Conservation (phyloP, 2,113 vertebrate species). For the Oncorhynchus gorbuscha region DNA sequence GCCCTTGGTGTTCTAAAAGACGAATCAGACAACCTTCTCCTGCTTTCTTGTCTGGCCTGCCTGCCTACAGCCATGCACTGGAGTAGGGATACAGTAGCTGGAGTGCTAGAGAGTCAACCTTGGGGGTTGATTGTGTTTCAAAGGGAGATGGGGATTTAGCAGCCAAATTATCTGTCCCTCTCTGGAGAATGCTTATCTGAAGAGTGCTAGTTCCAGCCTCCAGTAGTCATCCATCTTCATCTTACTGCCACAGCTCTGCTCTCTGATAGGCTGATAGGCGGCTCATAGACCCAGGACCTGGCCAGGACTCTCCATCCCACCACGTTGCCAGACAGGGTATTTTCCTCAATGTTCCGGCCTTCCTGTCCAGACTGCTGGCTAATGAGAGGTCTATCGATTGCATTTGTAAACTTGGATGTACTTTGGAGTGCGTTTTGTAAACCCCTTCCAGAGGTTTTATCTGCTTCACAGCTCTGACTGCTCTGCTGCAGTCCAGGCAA, state of each 20-base stretch:
- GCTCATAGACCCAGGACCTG: slow-evolving; percentile 25
- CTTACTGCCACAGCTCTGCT: slow-evolving; percentile 1
- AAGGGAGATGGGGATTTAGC: slow-evolving; percentile 30
- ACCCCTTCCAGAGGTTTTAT: background rate
- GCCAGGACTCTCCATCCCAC: slow-evolving; percentile 17
- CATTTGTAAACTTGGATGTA: slow-evolving; percentile 33
- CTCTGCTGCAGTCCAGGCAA: no score
- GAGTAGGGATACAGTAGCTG: background rate
- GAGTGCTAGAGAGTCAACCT: background rate
- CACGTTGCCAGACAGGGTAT: slow-evolving; percentile 31
- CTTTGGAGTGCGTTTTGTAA: slow-evolving; percentile 7
- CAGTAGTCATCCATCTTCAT: slow-evolving; percentile 42
- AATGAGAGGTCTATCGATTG: slow-evolving; percentile 44
- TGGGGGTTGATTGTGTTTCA: slow-evolving; percentile 17
- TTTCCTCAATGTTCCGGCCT: slow-evolving; percentile 28
- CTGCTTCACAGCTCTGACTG: no score
- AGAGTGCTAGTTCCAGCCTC: slow-evolving; percentile 10
- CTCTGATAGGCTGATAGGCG: slow-evolving; percentile 14
- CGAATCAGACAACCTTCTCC: no score
- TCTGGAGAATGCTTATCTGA: slow-evolving; percentile 37
- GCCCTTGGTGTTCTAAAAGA: background rate
- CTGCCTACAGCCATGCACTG: background rate
- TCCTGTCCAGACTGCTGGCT: slow-evolving; percentile 6
- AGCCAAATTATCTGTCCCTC: slow-evolving; percentile 19
- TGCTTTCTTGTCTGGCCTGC: background rate